Conservation (phyloP, 2,797 vertebrate genomes). For the Huso huso region DNA sequence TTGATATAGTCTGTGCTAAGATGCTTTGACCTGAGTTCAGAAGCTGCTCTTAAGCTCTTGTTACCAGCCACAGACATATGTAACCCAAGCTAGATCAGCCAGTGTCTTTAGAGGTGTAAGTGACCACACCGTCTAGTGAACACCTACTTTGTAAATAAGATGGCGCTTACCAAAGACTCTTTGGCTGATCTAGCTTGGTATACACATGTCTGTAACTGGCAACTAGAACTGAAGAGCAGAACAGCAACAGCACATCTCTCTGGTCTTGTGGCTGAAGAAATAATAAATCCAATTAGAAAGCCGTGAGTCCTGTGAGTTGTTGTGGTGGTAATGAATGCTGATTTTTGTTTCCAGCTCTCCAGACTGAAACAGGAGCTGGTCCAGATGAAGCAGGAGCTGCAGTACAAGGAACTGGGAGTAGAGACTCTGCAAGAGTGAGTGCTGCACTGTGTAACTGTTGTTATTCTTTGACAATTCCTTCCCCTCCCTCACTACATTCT, state of each 20-base stretch:
- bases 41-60: too few species aligned
- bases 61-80: too few species aligned
- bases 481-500: conserved; percentile 13
- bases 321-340: neutral
- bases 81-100: too few species aligned
- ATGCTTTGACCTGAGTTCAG: too few species aligned
- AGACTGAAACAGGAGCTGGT: conserved; percentile 90
- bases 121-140: too few species aligned
- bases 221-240: neutral
- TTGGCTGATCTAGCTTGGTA: too few species aligned
- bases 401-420: conserved; percentile 96
- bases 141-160: too few species aligned
- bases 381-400: conserved; percentile 96
- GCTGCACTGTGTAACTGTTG: conserved; percentile 27
- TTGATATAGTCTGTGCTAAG: too few species aligned
- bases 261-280: neutral
- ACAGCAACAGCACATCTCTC: neutral
- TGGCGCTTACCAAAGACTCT: too few species aligned
- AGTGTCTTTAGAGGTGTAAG: too few species aligned
- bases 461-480: conserved; percentile 16
- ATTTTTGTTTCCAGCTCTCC: conserved; percentile 74
- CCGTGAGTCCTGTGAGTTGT: neutral
- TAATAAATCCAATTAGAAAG: neutral
- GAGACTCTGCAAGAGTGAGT: conserved; percentile 98
- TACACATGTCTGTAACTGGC: too few species aligned